Base-by-base conservation (phyloP, 2,113 vertebrate species). In the Oenanthe melanoleuca region DNA sequence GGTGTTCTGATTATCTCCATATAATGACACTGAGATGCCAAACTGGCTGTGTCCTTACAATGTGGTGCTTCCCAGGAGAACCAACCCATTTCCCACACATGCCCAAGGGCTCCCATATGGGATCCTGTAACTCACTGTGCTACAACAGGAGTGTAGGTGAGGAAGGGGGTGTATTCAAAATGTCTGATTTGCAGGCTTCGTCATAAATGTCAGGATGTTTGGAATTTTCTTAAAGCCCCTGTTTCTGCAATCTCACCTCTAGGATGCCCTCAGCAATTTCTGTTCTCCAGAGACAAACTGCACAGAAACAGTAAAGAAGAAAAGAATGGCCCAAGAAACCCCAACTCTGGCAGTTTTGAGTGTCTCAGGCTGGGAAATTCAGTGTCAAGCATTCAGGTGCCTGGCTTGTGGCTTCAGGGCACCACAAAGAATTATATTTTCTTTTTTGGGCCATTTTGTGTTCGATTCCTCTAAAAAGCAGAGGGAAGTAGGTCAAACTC, bases 81-180 rank as follows among this genome's bases (percentile, higher is more conserved):
- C 5, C 19, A 5, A 0, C 3, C 12, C 3, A 0, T 11, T 14
- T 34, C 33, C 16, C 40, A 26, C 14, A 3, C 1, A 1, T 0
- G 5, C 33, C 37, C 12, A 2, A 12, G 45, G 63, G 11, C 26
- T 91, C 50, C 80, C 24, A 10, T 33, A 2, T 13, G 45, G 63
- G 12, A 22, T 91, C 45, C 80, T 17, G 6, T 29, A 74, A n/a
- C 34, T 81, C 4, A 0, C 23, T 9, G 3, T 2, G 1, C 59
- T 61, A 31, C 0, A 50, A 53, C 52, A 81, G 79, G 33, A 79
- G 23, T 0, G 0, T 7, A 37, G 8, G 37, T 65, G 72, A 81
- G 65, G 64, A 56, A 88, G 12, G 14, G 44, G 14, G 8, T 66
- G 5, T 57, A 59, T n/a, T 45, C 20, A 38, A 66, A 52, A 17